Conservation (phyloP, 2,797 vertebrate species). For the Carcharodon carcharias region DNA sequence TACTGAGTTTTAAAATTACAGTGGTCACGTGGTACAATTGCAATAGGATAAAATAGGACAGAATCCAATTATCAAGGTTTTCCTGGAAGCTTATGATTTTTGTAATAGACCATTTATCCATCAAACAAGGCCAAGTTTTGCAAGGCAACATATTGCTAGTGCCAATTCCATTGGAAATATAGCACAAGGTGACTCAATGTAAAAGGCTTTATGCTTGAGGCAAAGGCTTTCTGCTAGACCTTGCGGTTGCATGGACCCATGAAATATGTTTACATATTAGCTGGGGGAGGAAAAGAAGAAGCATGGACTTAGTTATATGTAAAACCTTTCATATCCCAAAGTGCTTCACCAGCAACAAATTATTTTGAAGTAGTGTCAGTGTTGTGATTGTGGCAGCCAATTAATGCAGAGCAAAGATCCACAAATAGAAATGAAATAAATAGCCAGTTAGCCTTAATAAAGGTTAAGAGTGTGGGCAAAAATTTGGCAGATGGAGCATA, state of each 20-base stretch:
- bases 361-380: too few relatives aligned
- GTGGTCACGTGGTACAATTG: not conserved
- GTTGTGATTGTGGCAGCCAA: too few relatives aligned
- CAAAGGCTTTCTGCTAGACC: not conserved
- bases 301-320: not conserved
- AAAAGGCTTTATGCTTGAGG: not conserved
- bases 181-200: not conserved
- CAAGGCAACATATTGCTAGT: not conserved
- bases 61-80: slow-evolving; percentile 1
- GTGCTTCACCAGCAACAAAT: too few relatives aligned
- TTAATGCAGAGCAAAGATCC: too few relatives aligned
- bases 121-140: not conserved
- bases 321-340: not conserved
- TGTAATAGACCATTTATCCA: not conserved
- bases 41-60: not conserved
- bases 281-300: not conserved
- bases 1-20: not conserved
- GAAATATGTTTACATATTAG: not conserved
- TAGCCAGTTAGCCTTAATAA: too few relatives aligned
- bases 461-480: too few relatives aligned
- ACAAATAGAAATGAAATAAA: too few relatives aligned
- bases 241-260: not conserved
- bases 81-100: not conserved
- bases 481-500: too few relatives aligned
- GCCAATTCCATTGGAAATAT: not conserved